A percentile compares a stretch with the other conserved stretches of the same genome.
These are phyloP conservation scores for Ranitomeya variabilis DNA, from an alignment of 2,113 vertebrate species.

Conservation along the genomic window DNA sequence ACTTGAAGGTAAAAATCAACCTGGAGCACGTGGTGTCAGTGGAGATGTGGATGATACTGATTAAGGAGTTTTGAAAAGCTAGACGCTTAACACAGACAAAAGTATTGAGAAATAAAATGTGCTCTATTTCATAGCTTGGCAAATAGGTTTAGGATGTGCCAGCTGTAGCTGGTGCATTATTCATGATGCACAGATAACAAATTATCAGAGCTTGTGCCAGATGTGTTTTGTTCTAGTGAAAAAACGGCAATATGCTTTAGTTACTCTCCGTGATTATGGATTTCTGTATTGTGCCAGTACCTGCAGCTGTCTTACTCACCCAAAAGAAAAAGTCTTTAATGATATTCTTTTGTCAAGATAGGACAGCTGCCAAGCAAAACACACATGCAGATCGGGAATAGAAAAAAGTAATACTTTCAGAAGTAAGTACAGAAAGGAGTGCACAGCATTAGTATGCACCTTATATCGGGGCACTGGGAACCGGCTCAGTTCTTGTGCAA, in stretches of 20 bases:
- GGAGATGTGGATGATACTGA: constrained; percentile 13
- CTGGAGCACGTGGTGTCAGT: not conserved
- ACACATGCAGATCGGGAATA: constrained; percentile 65
- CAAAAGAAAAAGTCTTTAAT: constrained; percentile 66
- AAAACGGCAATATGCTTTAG: constrained; percentile 74
- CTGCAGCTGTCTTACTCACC: constrained; percentile 75
- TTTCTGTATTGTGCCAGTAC: constrained; percentile 74
- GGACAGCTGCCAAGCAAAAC: constrained; percentile 67
- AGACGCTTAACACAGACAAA: constrained; percentile 56
- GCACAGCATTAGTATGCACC: not conserved
- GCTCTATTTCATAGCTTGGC: constrained; percentile 61
- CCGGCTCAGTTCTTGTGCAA: not conserved
- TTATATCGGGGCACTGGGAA: not conserved
- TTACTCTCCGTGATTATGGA: constrained; percentile 75
- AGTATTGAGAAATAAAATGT: constrained; percentile 69
- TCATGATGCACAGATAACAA: constrained; percentile 69
- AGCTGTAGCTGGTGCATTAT: constrained; percentile 67
- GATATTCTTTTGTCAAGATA: constrained; percentile 67
- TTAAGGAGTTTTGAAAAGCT: constrained; percentile 24
- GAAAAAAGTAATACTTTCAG: constrained; percentile 22
- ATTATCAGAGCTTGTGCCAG: constrained; percentile 70
- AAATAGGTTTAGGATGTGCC: constrained; percentile 64
- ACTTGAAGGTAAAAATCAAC: constrained; percentile 29
- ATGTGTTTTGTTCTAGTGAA: constrained; percentile 70
- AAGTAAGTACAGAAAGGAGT: not conserved